Base-by-base conservation (phyloP, 2,113 vertebrate species). In the Hystrix cristata region DNA sequence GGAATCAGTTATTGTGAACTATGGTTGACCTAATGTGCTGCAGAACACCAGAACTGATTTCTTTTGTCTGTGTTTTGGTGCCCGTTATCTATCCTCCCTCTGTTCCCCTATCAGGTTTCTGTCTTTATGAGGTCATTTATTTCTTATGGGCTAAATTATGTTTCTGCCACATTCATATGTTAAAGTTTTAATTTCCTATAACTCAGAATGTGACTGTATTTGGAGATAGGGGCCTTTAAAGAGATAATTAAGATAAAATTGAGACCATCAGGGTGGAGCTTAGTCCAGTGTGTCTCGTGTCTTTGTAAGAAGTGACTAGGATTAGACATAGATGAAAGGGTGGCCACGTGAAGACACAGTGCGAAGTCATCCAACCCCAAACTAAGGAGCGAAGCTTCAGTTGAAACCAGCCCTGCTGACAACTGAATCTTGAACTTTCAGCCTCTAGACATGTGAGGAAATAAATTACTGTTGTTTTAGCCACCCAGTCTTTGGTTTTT, bases 61-160 rank as follows among this genome's bases (percentile, higher is more conserved):
- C 62, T 55, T 19, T 27, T 74, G 6, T 4, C 43, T 57, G 19
- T 34, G 38, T 25, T 65, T 55, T 31, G 25, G 6, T 43, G 31
- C 23, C 27, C 59, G 14, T 43, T 46, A 55, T 64, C 18, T 18
- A 65, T 86, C 27, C 14, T 69, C n/a, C 46, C 19, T 34, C 59
- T 55, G 5, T 78, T 13, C 38, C 8, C 11, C 69, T 57, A 11
- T 34, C 94, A 71, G 16, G 38, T 67, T 67, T 96, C 80, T 94
- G 31, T 74, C 57, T 92, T 94, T 92, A 19, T 34, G 87, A 79
- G 46, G 21, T 64, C 83, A 51, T 79, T 87, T 92, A 71, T 67
- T 62, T 79, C 76, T 67, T 82, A 64, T 46, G 67, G 16, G 38
- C n/a, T 91, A 34, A 95, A 38, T 87, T 65, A 16, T 87, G 21